phyloP scores from a whole-genome alignment of 2,888 invertebrate species.

The Drosophila anomelani region DNA sequence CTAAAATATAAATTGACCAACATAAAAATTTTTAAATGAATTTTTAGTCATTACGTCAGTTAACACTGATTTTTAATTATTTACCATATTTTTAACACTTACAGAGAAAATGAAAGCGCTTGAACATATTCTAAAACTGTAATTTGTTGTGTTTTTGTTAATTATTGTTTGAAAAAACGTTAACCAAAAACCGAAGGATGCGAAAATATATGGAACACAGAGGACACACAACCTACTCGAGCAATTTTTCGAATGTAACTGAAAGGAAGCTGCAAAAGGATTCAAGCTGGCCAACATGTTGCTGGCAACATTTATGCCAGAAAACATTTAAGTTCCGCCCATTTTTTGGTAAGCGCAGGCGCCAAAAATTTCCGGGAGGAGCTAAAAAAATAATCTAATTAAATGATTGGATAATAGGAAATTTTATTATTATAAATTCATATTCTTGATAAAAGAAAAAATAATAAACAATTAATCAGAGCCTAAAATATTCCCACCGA shows the following conservation, averaged over 20 bases:
- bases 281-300: constrained; percentile 30
- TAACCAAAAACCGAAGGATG: constrained; percentile 51
- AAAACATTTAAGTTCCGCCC: constrained; percentile 48
- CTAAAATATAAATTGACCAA: too few species aligned
- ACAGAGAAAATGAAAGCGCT: constrained; percentile 13
- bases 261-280: constrained; percentile 25
- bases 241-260: constrained; percentile 57
- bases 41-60: too few species aligned
- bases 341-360: constrained; percentile 51
- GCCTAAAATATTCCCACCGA: too few species aligned
- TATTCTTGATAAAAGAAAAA: neutral
- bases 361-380: constrained; percentile 47
- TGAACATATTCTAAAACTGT: neutral
- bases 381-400: constrained; percentile 9
- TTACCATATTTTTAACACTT: neutral
- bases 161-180: constrained; percentile 31
- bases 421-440: neutral
- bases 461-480: neutral
- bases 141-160: neutral
- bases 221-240: constrained; percentile 55
- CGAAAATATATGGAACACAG: constrained; percentile 54
- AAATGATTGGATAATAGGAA: constrained; percentile 1
- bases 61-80: too few species aligned
- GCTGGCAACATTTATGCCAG: constrained; percentile 38
- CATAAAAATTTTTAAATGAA: too few species aligned